Conservation (phyloP, 2,113 vertebrate genomes). For the Syrrhaptes paradoxus region DNA sequence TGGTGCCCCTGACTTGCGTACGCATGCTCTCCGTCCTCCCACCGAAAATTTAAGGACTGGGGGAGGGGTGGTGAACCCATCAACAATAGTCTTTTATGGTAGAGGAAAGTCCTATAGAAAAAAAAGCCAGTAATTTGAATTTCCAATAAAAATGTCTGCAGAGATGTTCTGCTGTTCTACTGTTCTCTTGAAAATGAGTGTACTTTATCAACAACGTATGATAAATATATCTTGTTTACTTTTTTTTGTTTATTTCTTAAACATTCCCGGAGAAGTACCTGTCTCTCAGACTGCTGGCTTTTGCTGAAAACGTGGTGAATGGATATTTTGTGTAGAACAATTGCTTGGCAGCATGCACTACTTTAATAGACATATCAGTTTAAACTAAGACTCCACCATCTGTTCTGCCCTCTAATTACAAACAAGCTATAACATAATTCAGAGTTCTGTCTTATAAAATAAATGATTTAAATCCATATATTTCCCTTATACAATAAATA, state of each 20-base stretch:
- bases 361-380: slow-evolving; percentile 50
- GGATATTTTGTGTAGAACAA: background rate
- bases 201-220: background rate
- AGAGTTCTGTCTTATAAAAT: background rate
- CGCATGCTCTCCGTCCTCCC: no score
- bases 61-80: no score
- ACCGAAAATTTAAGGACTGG: no score
- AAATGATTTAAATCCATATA: background rate
- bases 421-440: background rate
- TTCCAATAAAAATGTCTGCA: slow-evolving; percentile 20
- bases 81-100: background rate
- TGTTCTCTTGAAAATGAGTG: background rate
- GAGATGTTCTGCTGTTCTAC: background rate
- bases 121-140: background rate
- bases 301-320: background rate
- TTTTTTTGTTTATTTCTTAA: background rate
- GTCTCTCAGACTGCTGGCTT: background rate
- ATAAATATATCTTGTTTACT: accelerated
- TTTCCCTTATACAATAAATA: background rate
- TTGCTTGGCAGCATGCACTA: background rate
- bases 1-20: no score
- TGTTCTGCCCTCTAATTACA: slow-evolving; percentile 38
- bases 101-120: background rate
- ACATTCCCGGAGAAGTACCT: background rate
- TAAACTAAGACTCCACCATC: background rate